Conservation (phyloP, 2,113 vertebrate species). For the Ptilorrhoa leucosticta region DNA sequence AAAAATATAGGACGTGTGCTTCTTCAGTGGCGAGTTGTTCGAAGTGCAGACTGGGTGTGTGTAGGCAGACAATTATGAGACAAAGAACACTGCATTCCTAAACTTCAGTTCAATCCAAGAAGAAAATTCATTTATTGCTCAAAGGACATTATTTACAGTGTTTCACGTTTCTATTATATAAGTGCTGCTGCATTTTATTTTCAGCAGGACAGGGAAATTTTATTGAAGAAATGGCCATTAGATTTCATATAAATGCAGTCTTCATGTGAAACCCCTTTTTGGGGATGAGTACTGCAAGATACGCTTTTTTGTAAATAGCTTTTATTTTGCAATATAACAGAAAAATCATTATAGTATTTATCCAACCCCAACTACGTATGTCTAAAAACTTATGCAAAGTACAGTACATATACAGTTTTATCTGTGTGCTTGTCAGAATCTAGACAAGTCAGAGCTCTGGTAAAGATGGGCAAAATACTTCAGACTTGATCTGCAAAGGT, state of each 20-base stretch:
- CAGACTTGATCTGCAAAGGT: neutral
- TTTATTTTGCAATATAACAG: neutral
- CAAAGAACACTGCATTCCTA: constrained; percentile 56
- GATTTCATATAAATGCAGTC: constrained; percentile 44
- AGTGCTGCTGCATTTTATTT: constrained; percentile 46
- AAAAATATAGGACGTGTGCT: constrained; percentile 29
- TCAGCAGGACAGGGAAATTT: constrained; percentile 56
- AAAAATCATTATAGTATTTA: constrained; percentile 1
- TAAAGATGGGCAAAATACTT: neutral
- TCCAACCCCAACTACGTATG: neutral
- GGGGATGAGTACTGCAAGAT: neutral
- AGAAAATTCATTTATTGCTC: constrained; percentile 61
- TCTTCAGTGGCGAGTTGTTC: neutral
- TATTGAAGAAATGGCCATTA: constrained; percentile 51
- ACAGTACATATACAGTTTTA: neutral
- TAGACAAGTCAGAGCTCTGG: neutral
- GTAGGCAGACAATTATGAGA: constrained; percentile 46
- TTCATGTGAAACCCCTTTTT: constrained; percentile 23
- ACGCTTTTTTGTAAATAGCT: neutral
- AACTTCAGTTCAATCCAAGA: constrained; percentile 48
- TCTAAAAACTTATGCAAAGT: neutral
- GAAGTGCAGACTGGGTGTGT: neutral
- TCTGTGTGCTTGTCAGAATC: neutral
- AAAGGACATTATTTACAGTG: constrained; percentile 59
- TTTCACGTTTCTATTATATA: constrained; percentile 66